These are phyloP conservation scores for Hestina assimilis DNA, from an alignment of 1,140 invertebrate genomes.

Conservation along the genomic window DNA sequence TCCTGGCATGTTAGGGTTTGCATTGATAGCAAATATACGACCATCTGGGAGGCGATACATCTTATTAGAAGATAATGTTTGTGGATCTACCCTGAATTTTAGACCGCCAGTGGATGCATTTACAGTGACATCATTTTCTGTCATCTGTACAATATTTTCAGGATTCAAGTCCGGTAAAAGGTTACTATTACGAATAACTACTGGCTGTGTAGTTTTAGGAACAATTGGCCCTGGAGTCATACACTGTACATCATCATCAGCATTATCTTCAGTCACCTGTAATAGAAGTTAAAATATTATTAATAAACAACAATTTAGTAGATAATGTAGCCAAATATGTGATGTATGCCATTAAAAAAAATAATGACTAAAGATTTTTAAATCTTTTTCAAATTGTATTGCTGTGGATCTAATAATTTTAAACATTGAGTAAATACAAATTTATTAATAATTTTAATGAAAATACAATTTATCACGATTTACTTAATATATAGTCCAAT, in stretches of 20 bases:
- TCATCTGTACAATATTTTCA: conserved; percentile 75
- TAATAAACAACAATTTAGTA: background rate
- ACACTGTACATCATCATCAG: conserved; percentile 73
- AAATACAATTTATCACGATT: too few relatives aligned
- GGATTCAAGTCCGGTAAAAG: conserved; percentile 35
- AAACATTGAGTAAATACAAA: too few relatives aligned
- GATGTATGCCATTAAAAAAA: too few relatives aligned
- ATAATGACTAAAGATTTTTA: too few relatives aligned
- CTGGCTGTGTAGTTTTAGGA: conserved; percentile 13
- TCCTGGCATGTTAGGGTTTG: conserved; percentile 71
- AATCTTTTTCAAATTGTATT: too few relatives aligned
- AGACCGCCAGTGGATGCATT: conserved; percentile 69
- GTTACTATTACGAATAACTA: conserved; percentile 22
- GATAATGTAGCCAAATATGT: too few relatives aligned
- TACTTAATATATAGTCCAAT: too few relatives aligned
- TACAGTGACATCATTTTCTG: conserved; percentile 73
- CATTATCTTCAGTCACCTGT: conserved; percentile 61
- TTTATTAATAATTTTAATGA: too few relatives aligned
- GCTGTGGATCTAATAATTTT: too few relatives aligned
- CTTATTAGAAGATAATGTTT: conserved; percentile 73
- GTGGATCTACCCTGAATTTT: conserved; percentile 74
- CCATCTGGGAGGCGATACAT: conserved; percentile 76
- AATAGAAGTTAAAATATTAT: background rate
- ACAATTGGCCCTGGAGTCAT: conserved; percentile 57
- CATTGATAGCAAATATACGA: conserved; percentile 73